Evolutionary conservation across 2,113 vertebrate genomes (phyloP), one percentile per base, ranked within the genome.

Genomic region (Ceuthmochares aereus): DNA sequence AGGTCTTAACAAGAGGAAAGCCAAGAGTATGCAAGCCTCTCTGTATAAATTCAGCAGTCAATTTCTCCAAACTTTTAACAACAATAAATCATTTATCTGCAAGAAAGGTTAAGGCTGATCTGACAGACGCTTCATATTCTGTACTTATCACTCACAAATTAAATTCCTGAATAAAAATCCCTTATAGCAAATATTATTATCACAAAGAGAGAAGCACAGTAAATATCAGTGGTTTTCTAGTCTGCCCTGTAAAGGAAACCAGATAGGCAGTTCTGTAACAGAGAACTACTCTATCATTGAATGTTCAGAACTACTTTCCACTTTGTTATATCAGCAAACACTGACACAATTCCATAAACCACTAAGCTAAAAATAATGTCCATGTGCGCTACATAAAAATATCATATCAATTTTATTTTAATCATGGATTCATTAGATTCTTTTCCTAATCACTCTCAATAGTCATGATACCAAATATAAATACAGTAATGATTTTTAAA

Each of bases 391-490:
- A 29, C 9, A 77, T 42, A 56, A 70, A 91, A 95, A 72, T 56
- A 19, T 34, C 56, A 79, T 96, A 84, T 52, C 49, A 79, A 55
- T 89, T 96, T 95, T 87, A 89, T 95, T 96, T 92, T 87, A 42
- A 83, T 67, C 51, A 87, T 59, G 59, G 15, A 67, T 83, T 14
- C 52, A 64, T 62, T 64, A 88, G 25, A 76, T 93, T 86, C 10
- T 96, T 95, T 90, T 62, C 22, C 32, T 80, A 76, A 95, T 92
- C 36, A 64, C 40, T 97, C 17, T 92, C 74, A 96, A 87, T 87
- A 96, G 5, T 59, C 37, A 49, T 84, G 20, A 12, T 92, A 56
- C 17, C 27, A 95, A 79, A 95, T 96, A 96, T 64, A 96, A 97
- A 95, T 87, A 72, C 21, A 49, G 19, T 52, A 88, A 81, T 77